These are phyloP conservation scores for Amphiduros pacificus DNA, from an alignment of 2,888 invertebrate species.

Conservation along the genomic window DNA sequence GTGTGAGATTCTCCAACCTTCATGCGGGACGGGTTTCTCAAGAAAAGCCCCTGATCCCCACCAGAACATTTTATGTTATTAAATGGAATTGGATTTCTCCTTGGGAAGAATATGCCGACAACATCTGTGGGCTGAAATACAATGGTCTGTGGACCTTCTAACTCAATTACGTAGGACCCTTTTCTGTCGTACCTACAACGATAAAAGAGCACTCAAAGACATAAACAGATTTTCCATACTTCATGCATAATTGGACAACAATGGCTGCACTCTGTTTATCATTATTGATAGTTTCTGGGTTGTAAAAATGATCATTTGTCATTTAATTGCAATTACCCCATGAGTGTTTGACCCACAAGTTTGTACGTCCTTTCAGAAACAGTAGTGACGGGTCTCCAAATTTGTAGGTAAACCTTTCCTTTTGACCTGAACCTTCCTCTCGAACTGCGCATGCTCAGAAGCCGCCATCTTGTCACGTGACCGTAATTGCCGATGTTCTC, in stretches of 20 bases:
- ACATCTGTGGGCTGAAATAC: background rate
- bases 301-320: too few relatives aligned
- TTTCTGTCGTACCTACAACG: constrained; percentile 1
- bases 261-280: too few relatives aligned
- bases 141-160: constrained; percentile 7
- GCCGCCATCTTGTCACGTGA: constrained; percentile 3
- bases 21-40: background rate
- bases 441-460: background rate
- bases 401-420: background rate
- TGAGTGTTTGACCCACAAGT: constrained; percentile 10
- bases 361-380: background rate
- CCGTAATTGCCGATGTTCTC: constrained; percentile 3
- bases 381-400: background rate
- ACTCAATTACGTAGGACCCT: constrained; percentile 1
- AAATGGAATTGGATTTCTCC: constrained; percentile 11
- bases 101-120: constrained; percentile 6
- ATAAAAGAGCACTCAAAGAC: too few relatives aligned
- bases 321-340: too few relatives aligned
- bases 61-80: background rate
- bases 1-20: background rate
- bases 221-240: too few relatives aligned
- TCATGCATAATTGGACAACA: too few relatives aligned
- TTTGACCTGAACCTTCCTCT: background rate
- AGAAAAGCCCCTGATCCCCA: background rate
- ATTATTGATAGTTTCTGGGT: too few relatives aligned